Conservation (phyloP, 2,113 vertebrate species). For the Periophthalmodon schlosseri region DNA sequence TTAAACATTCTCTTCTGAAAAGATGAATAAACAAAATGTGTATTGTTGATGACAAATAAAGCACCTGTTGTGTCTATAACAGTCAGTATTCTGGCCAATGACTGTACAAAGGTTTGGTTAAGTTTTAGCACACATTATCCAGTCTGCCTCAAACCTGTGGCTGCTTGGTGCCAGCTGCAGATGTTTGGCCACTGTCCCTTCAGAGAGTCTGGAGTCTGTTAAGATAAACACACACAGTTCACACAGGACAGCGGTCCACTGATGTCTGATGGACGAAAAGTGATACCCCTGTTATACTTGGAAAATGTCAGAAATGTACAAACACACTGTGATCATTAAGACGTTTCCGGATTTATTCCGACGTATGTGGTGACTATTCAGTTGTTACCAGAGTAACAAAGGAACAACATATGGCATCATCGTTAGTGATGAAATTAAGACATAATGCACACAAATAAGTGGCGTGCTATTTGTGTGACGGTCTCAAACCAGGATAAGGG, state of each 20-base stretch:
- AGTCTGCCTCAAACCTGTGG: slow-evolving; percentile 76
- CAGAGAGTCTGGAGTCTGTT: slow-evolving; percentile 73
- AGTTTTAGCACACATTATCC: slow-evolving; percentile 67
- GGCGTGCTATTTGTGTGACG: not conserved
- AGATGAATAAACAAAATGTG: not conserved
- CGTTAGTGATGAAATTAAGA: not conserved
- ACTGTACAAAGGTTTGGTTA: slow-evolving; percentile 10
- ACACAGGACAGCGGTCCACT: slow-evolving; percentile 73
- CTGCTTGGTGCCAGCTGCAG: slow-evolving; percentile 75
- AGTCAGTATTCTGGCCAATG: slow-evolving; percentile 5
- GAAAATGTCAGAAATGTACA: slow-evolving; percentile 13
- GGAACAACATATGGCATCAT: not conserved
- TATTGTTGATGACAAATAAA: slow-evolving; percentile 4
- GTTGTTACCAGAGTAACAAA: not conserved
- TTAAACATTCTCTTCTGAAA: not conserved
- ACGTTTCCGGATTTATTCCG: slow-evolving; percentile 18
- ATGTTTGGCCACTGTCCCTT: slow-evolving; percentile 74
- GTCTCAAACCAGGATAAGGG: not conserved
- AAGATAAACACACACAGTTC: slow-evolving; percentile 76
- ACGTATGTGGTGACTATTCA: slow-evolving; percentile 3
- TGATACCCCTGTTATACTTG: slow-evolving; percentile 27
- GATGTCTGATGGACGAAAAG: slow-evolving; percentile 69
- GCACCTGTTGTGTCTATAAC: slow-evolving; percentile 22
- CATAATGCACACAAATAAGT: not conserved
- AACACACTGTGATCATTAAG: slow-evolving; percentile 21